Evolutionary conservation across 2,113 vertebrate species (phyloP).

Genomic region (Istiophorus platypterus): DNA sequence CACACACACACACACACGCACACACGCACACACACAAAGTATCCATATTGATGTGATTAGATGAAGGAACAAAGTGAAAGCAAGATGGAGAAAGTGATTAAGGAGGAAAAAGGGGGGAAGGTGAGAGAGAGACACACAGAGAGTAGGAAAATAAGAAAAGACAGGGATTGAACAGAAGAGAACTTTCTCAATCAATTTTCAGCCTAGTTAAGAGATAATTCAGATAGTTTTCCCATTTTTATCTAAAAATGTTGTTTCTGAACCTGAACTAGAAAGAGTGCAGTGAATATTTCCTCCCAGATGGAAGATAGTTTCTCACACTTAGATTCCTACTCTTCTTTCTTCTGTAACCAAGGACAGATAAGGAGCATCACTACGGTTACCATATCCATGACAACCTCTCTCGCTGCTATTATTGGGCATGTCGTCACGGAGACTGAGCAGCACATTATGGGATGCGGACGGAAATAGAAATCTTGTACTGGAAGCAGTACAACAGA

Average conservation of each 20-base stretch:
- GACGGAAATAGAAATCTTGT: constrained; percentile 78
- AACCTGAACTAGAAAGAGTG: constrained; percentile 18
- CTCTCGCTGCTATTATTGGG: constrained; percentile 80
- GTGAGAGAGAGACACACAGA: background rate
- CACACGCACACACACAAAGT: constrained; percentile 9
- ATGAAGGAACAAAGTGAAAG: background rate
- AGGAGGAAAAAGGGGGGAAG: background rate
- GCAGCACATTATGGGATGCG: constrained; percentile 79
- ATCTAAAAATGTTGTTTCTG: background rate
- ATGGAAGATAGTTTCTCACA: constrained; percentile 43
- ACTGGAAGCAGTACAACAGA: constrained; percentile 72
- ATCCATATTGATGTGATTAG: constrained; percentile 47
- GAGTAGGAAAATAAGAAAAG: background rate
- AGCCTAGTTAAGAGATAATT: background rate
- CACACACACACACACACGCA: constrained; percentile 1
- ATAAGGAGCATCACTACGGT: constrained; percentile 81
- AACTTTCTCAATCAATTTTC: background rate
- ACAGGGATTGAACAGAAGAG: too few species aligned
- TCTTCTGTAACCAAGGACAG: constrained; percentile 73
- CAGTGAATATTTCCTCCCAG: constrained; percentile 38
- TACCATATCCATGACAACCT: constrained; percentile 85
- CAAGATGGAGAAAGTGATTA: background rate
- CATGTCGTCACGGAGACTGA: constrained; percentile 81
- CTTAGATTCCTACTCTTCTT: constrained; percentile 64
- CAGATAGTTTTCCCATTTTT: background rate